phyloP scores from a whole-genome alignment of 2,797 vertebrate species.

The Petrocephalus schoutedeni region DNA sequence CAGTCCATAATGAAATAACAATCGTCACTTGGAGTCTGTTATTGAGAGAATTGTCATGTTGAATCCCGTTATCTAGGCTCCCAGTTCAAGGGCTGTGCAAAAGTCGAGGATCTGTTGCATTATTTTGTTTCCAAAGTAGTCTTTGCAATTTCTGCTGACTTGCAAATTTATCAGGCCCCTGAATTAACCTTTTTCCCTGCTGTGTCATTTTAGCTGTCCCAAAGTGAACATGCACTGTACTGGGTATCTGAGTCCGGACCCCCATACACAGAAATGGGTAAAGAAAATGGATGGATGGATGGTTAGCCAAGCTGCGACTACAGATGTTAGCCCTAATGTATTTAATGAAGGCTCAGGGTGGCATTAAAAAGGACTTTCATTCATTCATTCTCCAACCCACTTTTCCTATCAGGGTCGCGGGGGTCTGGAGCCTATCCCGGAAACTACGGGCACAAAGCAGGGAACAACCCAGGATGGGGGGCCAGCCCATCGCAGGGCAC shows the following conservation, averaged over 20 bases:
- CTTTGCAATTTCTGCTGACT: neutral
- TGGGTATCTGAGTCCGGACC: neutral
- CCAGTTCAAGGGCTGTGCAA: neutral
- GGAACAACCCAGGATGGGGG: no score
- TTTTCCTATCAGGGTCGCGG: no score
- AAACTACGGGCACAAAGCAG: no score
- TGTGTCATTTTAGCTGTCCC: neutral
- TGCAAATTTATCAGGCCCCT: neutral
- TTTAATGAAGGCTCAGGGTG: neutral
- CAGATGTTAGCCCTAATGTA: neutral
- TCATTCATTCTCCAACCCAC: no score
- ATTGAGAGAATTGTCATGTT: neutral
- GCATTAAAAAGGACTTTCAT: neutral
- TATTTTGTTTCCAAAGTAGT: neutral
- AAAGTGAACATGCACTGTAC: neutral
- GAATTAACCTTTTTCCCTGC: neutral
- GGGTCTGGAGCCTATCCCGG: no score
- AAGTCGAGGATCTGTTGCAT: neutral
- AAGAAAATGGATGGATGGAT: neutral
- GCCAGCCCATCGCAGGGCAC: no score
- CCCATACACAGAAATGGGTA: neutral
- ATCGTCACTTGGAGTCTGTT: neutral
- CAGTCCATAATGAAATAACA: neutral
- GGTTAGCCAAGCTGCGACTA: neutral
- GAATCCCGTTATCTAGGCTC: neutral